Evolutionary conservation across 2,797 vertebrate genomes (phyloP), one percentile per base, ranked within the genome.

Genomic region (Phrynocephalus guinanensis): DNA sequence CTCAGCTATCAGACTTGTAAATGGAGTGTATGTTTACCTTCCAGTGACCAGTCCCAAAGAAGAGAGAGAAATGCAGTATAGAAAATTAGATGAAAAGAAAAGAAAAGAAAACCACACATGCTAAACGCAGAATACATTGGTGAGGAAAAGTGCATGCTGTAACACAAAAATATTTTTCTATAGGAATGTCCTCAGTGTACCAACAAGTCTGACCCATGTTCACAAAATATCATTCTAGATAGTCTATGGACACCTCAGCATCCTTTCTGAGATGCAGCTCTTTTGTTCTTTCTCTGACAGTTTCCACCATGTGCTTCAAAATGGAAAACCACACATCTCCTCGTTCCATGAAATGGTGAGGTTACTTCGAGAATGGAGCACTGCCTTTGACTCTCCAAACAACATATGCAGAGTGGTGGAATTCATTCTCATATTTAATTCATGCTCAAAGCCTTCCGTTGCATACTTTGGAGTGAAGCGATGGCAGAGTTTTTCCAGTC

Each of bases 291-390:
- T 20, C 79, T 38, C 56, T 38, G 79, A 24, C 56, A 1, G 8
- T 79, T 48, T 1, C 67, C 28, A 6, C 4, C 90, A 91, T 50
- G 90, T 20, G 60, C 60, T 63, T 13, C 60, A 56, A 56, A 56
- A 56, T 18, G 16, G 60, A 16, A 95, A 68, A 88, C 89, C 86
- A 91, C 88, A 68, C 80, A 89, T 93, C 92, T 93, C 93, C 48
- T 77, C 91, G 90, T 94, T 79, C 84, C 85, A 73, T 90, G 85
- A 91, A 93, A 88, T 2, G 50, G 81, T 50, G 84, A 84, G 66
- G 81, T 86, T n/a, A 67, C 60, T 48, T 90, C 71, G 80, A 30
- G 76, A 71, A n/a, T 24, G 50, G 88, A 83, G 88, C 88, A 84
- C 79, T 44, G 67, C 0, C 63, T 71, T 83, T 90, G 87, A 86